These are phyloP conservation scores for Eudyptes chrysolophus DNA, from an alignment of 2,113 vertebrate genomes.

Conservation along the genomic window DNA sequence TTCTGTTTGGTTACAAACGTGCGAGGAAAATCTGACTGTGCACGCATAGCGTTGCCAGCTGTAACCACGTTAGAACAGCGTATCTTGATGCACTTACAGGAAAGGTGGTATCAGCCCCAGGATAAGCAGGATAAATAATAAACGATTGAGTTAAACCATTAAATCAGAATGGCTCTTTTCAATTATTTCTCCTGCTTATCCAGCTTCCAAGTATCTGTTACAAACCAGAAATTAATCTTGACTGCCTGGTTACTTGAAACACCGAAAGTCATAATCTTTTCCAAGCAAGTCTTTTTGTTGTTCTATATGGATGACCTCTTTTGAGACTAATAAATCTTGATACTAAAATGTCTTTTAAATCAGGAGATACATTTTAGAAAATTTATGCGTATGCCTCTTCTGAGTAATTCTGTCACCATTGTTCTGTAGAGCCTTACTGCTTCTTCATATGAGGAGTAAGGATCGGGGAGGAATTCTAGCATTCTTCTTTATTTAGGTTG, in stretches of 20 bases:
- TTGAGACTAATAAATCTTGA: neutral
- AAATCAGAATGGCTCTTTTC: neutral
- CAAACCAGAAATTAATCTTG: neutral
- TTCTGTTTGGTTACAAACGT: neutral
- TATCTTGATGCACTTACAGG: neutral
- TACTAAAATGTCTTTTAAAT: neutral
- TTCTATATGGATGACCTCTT: neutral
- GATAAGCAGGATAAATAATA: neutral
- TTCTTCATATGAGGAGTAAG: neutral
- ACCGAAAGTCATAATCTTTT: neutral
- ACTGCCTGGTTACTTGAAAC: neutral
- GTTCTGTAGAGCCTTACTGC: neutral
- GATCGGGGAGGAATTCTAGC: neutral
- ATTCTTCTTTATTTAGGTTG: neutral
- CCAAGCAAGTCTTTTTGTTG: neutral
- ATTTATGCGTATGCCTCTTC: neutral
- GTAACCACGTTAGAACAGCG: neutral
- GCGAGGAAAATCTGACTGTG: neutral
- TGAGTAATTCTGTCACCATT: neutral
- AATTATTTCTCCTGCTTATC: neutral
- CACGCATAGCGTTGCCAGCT: rapidly evolving
- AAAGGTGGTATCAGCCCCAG: neutral
- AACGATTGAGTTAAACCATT: neutral
- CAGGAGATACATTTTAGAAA: neutral
- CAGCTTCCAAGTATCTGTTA: neutral